These are phyloP conservation scores for Hirtodrosophila trivittata DNA, from an alignment of 2,888 invertebrate species.

Conservation along the genomic window DNA sequence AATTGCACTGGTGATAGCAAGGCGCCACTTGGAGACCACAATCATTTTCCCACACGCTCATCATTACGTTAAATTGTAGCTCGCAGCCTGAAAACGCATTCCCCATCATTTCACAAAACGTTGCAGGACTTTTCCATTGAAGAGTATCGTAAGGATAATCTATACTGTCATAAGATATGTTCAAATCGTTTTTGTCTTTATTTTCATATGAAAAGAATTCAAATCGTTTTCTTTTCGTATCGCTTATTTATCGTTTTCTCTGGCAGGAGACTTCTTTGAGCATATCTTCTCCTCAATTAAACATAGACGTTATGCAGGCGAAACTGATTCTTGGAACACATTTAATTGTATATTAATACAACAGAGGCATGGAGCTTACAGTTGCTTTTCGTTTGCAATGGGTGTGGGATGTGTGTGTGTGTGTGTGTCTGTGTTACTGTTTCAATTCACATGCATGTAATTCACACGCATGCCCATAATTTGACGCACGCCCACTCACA, in stretches of 20 bases:
- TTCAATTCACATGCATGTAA: slow-evolving; percentile 73
- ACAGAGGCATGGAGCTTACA: slow-evolving; percentile 24
- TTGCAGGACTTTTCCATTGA: too few relatives aligned
- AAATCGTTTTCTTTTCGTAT: too few relatives aligned
- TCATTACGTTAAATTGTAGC: slow-evolving; percentile 9
- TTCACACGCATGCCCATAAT: slow-evolving; percentile 75
- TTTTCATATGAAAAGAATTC: too few relatives aligned
- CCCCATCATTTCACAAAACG: slow-evolving; percentile 13
- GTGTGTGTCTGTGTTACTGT: slow-evolving; percentile 63
- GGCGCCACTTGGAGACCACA: slow-evolving; percentile 42
- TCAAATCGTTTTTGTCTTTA: too few relatives aligned
- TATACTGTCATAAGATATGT: too few relatives aligned
- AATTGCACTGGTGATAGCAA: slow-evolving; percentile 44
- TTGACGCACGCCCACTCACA: slow-evolving; percentile 32
- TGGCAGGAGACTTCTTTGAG: too few relatives aligned
- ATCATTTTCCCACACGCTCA: slow-evolving; percentile 30
- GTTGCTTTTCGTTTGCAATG: slow-evolving; percentile 39
- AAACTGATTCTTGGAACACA: slow-evolving; percentile 14
- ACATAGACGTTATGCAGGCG: too few relatives aligned
- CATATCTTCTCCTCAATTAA: too few relatives aligned
- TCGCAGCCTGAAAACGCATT: slow-evolving; percentile 16
- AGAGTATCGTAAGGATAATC: too few relatives aligned
- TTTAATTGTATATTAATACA: slow-evolving; percentile 5
- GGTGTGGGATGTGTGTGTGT: slow-evolving; percentile 52
- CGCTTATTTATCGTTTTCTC: too few relatives aligned